These are phyloP conservation scores for Coenonympha glycerion DNA, from an alignment of 2,888 invertebrate genomes.

Conservation along the genomic window DNA sequence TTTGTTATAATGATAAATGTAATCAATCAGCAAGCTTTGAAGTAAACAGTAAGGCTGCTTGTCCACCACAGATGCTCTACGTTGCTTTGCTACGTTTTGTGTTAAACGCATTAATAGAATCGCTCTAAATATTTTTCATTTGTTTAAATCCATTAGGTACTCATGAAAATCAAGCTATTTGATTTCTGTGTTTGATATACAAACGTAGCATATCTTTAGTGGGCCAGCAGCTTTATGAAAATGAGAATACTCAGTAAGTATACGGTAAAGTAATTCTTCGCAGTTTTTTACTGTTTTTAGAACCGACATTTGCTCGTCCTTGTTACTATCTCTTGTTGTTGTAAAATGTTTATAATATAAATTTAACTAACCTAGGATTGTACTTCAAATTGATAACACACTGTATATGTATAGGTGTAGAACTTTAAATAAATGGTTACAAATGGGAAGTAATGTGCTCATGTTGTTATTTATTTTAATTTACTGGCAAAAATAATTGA, in stretches of 20 bases:
- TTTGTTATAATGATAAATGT: not conserved
- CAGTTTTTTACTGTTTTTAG: conserved; percentile 10
- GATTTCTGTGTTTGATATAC: too few relatives aligned
- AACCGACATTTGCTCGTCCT: conserved; percentile 37
- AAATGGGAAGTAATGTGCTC: conserved; percentile 56
- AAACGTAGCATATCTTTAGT: not conserved
- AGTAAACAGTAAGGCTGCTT: too few relatives aligned
- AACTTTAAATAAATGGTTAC: conserved; percentile 47
- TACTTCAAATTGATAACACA: conserved; percentile 42
- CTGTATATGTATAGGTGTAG: conserved; percentile 51
- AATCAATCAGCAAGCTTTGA: too few relatives aligned
- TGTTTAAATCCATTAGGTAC: too few relatives aligned
- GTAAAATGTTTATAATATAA: conserved; percentile 66
- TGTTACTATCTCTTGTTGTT: conserved; percentile 64
- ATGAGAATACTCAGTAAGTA: conserved; percentile 8
- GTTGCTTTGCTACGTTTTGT: too few relatives aligned
- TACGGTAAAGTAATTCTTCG: conserved; percentile 9
- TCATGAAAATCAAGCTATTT: too few relatives aligned
- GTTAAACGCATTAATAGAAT: too few relatives aligned
- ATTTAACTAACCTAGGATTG: conserved; percentile 51
- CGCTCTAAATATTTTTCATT: too few relatives aligned
- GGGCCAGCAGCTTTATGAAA: not conserved
- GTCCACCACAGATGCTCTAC: too few relatives aligned
- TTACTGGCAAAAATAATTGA: too few relatives aligned
- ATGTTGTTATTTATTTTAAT: conserved; percentile 1